Conservation (phyloP, 2,888 invertebrate species). For the Anorthoa munda region DNA sequence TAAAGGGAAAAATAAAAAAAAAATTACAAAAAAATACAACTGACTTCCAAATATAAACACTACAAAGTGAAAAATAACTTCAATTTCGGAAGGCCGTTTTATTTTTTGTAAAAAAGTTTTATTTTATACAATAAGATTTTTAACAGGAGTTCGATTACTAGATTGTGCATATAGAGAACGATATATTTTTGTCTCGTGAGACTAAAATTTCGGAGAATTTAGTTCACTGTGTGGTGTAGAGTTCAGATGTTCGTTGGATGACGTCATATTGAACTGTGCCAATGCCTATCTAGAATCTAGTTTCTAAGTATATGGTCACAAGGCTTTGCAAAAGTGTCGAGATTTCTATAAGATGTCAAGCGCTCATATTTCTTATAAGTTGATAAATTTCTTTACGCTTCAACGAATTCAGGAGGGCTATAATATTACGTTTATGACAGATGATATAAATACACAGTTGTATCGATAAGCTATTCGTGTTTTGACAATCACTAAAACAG, state of each 20-base stretch:
- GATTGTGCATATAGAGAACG: too few species aligned
- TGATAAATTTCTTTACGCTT: constrained; percentile 13
- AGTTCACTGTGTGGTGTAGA: background rate
- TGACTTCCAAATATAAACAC: too few species aligned
- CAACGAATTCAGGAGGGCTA: background rate
- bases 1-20: too few species aligned
- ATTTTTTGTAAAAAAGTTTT: too few species aligned
- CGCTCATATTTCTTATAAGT: background rate
- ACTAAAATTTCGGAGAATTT: too few species aligned
- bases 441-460: constrained; percentile 19
- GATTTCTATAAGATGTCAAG: constrained; percentile 1
- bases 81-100: too few species aligned
- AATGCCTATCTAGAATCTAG: background rate
- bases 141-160: too few species aligned
- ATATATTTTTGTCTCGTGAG: too few species aligned
- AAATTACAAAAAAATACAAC: too few species aligned
- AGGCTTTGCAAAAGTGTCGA: background rate
- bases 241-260: background rate
- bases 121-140: too few species aligned
- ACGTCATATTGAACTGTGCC: background rate
- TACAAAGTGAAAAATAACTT: too few species aligned
- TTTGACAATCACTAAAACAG: constrained; percentile 48
- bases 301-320: background rate
- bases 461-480: constrained; percentile 44
- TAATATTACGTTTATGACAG: constrained; percentile 28